Base-by-base conservation (phyloP, 2,797 vertebrate species). In the Falco cherrug region DNA sequence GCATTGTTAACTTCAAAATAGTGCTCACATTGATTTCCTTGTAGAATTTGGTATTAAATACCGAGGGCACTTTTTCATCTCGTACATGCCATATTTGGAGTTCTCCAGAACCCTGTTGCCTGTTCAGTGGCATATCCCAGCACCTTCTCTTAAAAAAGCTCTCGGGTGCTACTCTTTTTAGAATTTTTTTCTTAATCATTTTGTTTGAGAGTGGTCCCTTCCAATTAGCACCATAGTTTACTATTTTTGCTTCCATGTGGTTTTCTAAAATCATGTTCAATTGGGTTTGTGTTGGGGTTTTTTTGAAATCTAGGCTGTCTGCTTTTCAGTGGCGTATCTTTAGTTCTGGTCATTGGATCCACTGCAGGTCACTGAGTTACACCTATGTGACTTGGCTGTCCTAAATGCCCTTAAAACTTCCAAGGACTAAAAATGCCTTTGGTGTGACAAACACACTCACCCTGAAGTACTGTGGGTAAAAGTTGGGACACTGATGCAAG, bases 41-140 rank as follows among this genome's bases (percentile, higher is more conserved):
- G 50, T 29, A 41, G 26, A 47, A 47, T 56, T 78, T 25, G 2
- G 1, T 70, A 14, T 43, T 70, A 25, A 75, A 48, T 41, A 28
- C 29, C 13, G 33, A 4, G 10, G 39, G 33, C 11, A 3, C 20
- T 22, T 67, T 54, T 71, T 70, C 41, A 60, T 64, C 39, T 54
- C 29, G 6, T 47, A 2, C 9, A 5, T 51, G 28, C 17, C 29
- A 26, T 31, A 17, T 15, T 75, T 4, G 0, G 28, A n/a, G 9
- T 57, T 87, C n/a, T 63, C 14, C 29, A 69, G n/a, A 37, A 17
- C 16, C 11, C 24, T 51, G 21, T 47, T 87, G 18, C 45, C n/a
- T 54, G 18, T 37, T 57, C 26, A 60, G 0, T 82, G 75, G 10
- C n/a, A 22, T 6, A 18, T 61, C 28, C 83, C 56, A 50, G 6